Percentiles rank a stretch among this genome's conserved stretches.
These are phyloP conservation scores for Pelecanoides urinatrix DNA, from an alignment of 2,113 vertebrate genomes.

Conservation along the genomic window DNA sequence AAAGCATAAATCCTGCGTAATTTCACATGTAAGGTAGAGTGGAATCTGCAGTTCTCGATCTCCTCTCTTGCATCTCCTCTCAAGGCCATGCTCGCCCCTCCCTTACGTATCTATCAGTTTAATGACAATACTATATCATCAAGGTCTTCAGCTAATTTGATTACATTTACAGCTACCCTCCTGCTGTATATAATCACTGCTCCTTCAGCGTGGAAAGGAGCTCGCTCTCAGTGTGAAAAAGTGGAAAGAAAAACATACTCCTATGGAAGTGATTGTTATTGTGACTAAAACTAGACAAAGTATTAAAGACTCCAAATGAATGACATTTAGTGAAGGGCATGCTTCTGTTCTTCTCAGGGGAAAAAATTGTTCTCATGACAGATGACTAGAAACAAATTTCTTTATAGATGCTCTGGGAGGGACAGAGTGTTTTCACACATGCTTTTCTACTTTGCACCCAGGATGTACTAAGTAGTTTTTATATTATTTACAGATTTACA, in stretches of 20 bases:
- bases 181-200: no score
- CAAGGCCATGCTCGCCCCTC: background rate
- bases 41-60: background rate
- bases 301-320: background rate
- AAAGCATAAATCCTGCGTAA: background rate
- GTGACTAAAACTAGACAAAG: background rate
- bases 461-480: background rate
- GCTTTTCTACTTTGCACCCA: conserved; percentile 13
- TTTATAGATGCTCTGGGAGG: background rate
- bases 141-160: background rate
- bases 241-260: background rate
- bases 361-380: background rate
- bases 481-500: background rate
- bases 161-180: background rate
- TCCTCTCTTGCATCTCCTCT: background rate
- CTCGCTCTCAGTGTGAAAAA: background rate
- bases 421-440: background rate
- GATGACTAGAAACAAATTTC: background rate
- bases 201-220: background rate
- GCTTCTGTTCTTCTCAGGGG: background rate
- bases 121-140: background rate
- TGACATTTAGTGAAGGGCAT: background rate
- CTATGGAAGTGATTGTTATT: background rate
- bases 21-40: background rate
- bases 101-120: background rate